These are phyloP conservation scores for Cotesia vestalis DNA, from an alignment of 1,140 invertebrate species.

Conservation along the genomic window DNA sequence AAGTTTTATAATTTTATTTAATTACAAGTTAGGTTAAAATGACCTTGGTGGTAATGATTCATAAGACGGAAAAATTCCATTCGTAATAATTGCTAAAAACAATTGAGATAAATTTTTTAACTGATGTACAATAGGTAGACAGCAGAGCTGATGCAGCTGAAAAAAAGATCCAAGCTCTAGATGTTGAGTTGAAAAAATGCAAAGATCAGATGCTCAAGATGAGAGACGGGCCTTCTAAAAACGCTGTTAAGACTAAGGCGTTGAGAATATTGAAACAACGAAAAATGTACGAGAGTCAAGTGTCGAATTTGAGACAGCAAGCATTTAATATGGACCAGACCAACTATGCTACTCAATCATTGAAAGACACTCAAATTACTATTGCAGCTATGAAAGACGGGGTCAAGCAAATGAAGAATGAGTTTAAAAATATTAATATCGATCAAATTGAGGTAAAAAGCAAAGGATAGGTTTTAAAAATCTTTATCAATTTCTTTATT, in stretches of 20 bases:
- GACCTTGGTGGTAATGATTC: conserved; percentile 33
- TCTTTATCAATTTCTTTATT: neutral
- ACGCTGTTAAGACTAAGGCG: conserved; percentile 94
- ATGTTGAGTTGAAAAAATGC: conserved; percentile 95
- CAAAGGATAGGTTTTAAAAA: neutral
- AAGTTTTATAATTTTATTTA: conserved; percentile 59
- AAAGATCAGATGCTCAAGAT: conserved; percentile 99
- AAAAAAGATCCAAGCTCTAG: conserved; percentile 92
- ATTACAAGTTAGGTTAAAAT: conserved; percentile 1
- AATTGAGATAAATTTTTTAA: conserved; percentile 14
- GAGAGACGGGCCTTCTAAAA: conserved; percentile 97
- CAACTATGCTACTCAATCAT: conserved; percentile 96
- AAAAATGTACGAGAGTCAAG: conserved; percentile 96
- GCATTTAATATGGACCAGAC: conserved; percentile 99
- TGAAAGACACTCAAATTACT: conserved; percentile 98
- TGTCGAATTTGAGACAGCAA: conserved; percentile 91
- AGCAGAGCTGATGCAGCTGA: conserved; percentile 91
- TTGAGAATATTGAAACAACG: conserved; percentile 95
- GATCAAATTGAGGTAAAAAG: conserved; percentile 90
- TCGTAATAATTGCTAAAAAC: neutral
- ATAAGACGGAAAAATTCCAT: neutral
- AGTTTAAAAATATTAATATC: conserved; percentile 98
- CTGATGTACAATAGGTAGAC: conserved; percentile 94
- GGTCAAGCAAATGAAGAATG: conserved; percentile 97
- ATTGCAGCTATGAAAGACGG: conserved; percentile 98